Percentiles rank a stretch among this genome's conserved stretches.
phyloP scores from a whole-genome alignment of 1,140 invertebrate genomes.

The Drosophila lini region DNA sequence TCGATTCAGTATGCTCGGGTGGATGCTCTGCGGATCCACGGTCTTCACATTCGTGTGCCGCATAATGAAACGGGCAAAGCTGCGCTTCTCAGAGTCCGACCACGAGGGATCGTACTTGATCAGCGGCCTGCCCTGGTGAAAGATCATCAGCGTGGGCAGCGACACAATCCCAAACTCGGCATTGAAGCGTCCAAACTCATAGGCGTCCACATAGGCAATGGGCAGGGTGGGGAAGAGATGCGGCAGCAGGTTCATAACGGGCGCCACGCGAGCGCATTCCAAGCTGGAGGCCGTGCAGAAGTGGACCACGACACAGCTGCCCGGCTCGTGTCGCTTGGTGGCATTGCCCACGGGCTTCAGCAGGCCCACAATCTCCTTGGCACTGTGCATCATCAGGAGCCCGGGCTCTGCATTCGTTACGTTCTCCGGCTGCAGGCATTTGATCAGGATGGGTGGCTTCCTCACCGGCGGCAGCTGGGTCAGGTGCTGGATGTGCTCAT shows the following conservation, averaged over 20 bases:
- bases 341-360: slow-evolving; percentile 84
- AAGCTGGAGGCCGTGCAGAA: slow-evolving; percentile 96
- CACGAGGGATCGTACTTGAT: slow-evolving; percentile 59
- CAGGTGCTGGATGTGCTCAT: slow-evolving; percentile 69
- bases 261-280: slow-evolving; percentile 94
- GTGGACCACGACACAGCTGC: slow-evolving; percentile 92
- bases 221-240: slow-evolving; percentile 92
- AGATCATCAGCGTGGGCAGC: slow-evolving; percentile 95
- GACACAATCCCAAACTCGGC: slow-evolving; percentile 97
- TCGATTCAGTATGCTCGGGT: neutral
- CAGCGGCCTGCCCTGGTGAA: slow-evolving; percentile 94
- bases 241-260: slow-evolving; percentile 94
- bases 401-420: slow-evolving; percentile 14
- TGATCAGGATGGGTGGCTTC: slow-evolving; percentile 70
- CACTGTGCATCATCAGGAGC: slow-evolving; percentile 65
- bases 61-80: slow-evolving; percentile 92
- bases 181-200: slow-evolving; percentile 93
- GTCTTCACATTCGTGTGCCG: slow-evolving; percentile 90
- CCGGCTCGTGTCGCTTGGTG: slow-evolving; percentile 85
- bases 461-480: slow-evolving; percentile 41
- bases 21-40: slow-evolving; percentile 73
- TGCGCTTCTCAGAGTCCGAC: slow-evolving; percentile 93
- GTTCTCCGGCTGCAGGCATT: slow-evolving; percentile 58
- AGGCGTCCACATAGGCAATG: slow-evolving; percentile 95
- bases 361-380: slow-evolving; percentile 81